Conservation (phyloP, 2,888 invertebrate species). For the Thera britannica region DNA sequence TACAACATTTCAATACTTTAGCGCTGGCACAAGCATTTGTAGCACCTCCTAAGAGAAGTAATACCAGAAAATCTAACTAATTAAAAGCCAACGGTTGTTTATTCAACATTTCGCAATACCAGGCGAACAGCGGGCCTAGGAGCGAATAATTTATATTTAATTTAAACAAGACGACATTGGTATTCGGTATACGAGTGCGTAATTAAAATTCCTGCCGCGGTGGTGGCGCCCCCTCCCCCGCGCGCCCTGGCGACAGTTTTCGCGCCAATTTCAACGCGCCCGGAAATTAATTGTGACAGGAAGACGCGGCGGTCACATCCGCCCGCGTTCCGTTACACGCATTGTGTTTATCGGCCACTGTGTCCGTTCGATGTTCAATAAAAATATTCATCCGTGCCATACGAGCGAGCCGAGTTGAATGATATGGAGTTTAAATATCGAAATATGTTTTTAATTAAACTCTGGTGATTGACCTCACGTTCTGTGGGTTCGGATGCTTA, state of each 20-base stretch:
- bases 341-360: conserved; percentile 63
- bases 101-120: conserved; percentile 76
- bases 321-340: conserved; percentile 75
- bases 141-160: conserved; percentile 85
- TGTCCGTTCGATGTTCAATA: conserved; percentile 50
- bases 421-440: conserved; percentile 29
- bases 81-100: conserved; percentile 78
- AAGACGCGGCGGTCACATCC: conserved; percentile 84
- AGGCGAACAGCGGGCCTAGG: conserved; percentile 77
- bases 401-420: conserved; percentile 25
- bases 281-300: conserved; percentile 86
- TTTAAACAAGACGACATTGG: conserved; percentile 85
- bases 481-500: conserved; percentile 3
- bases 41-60: conserved; percentile 36
- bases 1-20: conserved; percentile 18
- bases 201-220: conserved; percentile 83
- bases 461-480: conserved; percentile 46
- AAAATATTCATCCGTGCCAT: conserved; percentile 54
- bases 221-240: conserved; percentile 65
- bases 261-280: conserved; percentile 85
- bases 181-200: conserved; percentile 85
- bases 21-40: conserved; percentile 29
- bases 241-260: conserved; percentile 78
- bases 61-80: conserved; percentile 69
- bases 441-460: conserved; percentile 34